Base-by-base conservation (phyloP, 2,113 vertebrate genomes). In the Entelurus aequoreus region DNA sequence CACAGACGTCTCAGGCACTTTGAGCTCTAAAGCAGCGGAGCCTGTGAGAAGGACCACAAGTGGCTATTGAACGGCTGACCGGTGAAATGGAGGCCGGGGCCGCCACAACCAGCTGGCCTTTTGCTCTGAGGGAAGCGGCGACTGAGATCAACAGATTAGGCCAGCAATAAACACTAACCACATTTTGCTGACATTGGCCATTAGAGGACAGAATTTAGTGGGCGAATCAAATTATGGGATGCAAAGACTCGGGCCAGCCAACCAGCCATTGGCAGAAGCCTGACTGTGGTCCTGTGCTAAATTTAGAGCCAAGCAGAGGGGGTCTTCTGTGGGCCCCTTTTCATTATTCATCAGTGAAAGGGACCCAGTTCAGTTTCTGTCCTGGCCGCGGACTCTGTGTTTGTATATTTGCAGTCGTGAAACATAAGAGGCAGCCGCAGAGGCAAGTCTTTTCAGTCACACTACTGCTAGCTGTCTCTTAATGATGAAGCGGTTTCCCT, bases 341-440 rank as follows among this genome's bases (percentile, higher is more conserved):
- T 73, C 79, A 88, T 88, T 88, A 88, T 89, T 89, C 70, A 89
- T 79, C 49, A 71, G 62, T 84, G 84, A 78, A 89, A 81, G 78
- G 76, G 81, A 88, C 54, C 79, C 83, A 71, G 78, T 85, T 89
- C 76, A 62, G 71, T 86, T 84, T 84, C 74, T 55, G 35, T 63
- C 62, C 64, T 48, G 62, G 54, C 60, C 4, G 52, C 81, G 42
- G 65, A 40, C 15, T 63, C 60, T 0, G 11, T 59, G 64, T 71
- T 71, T 65, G 65, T 72, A 53, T 55, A 4, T 49, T 14, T 48
- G 59, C 49, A 37, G 63, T 15, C 57, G 44, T 4, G 10, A 69
- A 60, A 48, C 38, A 66, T 47, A 51, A 60, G 14, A 56, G 40
- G 61, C 54, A 21, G 51, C 6, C 5, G 28, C 19, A 46, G 11